phyloP scores from a whole-genome alignment of 2,113 vertebrate species.

The Philantomba maxwellii region DNA sequence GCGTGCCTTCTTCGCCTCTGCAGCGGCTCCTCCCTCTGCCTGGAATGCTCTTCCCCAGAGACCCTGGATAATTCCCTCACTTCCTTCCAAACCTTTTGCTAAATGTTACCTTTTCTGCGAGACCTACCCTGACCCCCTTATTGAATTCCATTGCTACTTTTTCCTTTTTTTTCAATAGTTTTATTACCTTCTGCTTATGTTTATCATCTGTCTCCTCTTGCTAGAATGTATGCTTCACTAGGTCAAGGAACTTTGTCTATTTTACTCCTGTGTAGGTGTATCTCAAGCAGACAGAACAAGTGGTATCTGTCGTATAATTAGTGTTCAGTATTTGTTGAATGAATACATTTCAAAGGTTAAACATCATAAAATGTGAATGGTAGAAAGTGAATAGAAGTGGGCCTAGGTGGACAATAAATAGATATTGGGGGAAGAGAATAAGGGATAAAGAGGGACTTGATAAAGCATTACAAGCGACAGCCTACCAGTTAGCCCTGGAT shows the following conservation, averaged over 20 bases:
- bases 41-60: background rate
- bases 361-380: background rate
- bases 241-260: background rate
- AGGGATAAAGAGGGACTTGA: background rate
- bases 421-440: background rate
- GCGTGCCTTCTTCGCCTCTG: background rate
- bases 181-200: background rate
- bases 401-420: background rate
- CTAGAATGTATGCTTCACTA: background rate
- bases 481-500: background rate
- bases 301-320: background rate
- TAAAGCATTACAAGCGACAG: background rate
- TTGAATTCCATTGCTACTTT: background rate
- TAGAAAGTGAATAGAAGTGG: background rate
- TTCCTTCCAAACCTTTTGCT: background rate
- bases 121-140: background rate
- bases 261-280: background rate
- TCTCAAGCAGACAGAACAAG: background rate
- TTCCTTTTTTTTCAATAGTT: background rate
- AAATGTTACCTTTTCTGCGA: background rate
- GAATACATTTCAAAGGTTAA: background rate
- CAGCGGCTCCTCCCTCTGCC: background rate
- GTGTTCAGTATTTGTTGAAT: background rate
- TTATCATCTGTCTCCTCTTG: background rate
- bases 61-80: background rate